Conservation (phyloP, 2,797 vertebrate species). For the Phoxinus dragarum region DNA sequence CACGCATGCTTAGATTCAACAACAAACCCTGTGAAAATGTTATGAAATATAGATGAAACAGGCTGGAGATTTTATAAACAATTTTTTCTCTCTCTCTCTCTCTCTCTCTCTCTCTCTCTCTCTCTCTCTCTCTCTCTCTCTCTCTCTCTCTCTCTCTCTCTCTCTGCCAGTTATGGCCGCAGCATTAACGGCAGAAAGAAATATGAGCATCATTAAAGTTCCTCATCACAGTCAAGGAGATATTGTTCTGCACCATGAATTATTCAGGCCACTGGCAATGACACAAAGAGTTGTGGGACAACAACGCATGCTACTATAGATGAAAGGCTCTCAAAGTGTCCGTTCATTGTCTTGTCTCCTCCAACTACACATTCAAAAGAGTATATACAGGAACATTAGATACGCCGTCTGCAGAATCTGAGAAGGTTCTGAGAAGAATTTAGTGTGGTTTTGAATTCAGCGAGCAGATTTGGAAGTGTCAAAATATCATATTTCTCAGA, state of each 20-base stretch:
- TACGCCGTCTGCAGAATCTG: not conserved
- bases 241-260: conserved; percentile 64
- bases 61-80: conserved; percentile 40
- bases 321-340: conserved; percentile 31
- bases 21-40: conserved; percentile 19
- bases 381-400: conserved; percentile 20
- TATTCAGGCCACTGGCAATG: conserved; percentile 54
- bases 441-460: conserved; percentile 54
- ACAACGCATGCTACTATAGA: conserved; percentile 44
- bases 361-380: not conserved
- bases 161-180: conserved; percentile 32
- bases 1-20: conserved; percentile 43
- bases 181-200: conserved; percentile 34
- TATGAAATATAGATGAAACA: conserved; percentile 44
- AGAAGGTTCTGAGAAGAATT: conserved; percentile 10
- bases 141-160: conserved; percentile 6
- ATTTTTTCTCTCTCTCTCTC: conserved; percentile 10
- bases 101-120: conserved; percentile 8
- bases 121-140: conserved; percentile 18
- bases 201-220: conserved; percentile 60
- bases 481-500: conserved; percentile 57
- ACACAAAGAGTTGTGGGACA: conserved; percentile 45
- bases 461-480: conserved; percentile 56
- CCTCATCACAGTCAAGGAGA: conserved; percentile 67
- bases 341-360: conserved; percentile 16